Evolutionary conservation across 2,113 vertebrate species (phyloP).

Genomic region (Grallaria varia): DNA sequence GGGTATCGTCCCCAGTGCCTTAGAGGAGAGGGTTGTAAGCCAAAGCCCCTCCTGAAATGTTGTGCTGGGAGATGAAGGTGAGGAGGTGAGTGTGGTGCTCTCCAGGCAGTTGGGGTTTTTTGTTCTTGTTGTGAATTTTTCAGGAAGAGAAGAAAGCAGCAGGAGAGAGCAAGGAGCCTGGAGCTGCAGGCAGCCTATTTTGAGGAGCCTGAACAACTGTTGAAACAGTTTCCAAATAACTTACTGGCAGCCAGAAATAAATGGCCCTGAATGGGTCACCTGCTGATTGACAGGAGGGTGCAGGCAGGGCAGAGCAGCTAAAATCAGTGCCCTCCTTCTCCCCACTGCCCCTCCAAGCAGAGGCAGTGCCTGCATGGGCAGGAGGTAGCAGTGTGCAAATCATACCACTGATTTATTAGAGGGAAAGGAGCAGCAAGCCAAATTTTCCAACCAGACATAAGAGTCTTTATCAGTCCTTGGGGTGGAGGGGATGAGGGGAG

Average conservation of each 20-base stretch:
- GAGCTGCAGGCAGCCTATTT: slow-evolving; percentile 52
- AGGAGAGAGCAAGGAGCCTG: slow-evolving; percentile 26
- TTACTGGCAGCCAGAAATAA: slow-evolving; percentile 67
- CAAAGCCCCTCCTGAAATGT: not conserved
- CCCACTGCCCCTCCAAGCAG: not conserved
- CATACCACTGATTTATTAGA: not conserved
- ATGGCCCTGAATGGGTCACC: slow-evolving; percentile 64
- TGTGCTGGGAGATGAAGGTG: not conserved
- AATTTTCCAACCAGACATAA: not conserved
- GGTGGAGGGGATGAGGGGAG: not conserved
- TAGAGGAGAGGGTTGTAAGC: not conserved
- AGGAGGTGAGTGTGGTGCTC: not conserved
- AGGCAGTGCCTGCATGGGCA: not conserved
- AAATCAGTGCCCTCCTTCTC: slow-evolving; percentile 3
- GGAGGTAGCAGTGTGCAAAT: not conserved
- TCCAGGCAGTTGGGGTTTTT: not conserved
- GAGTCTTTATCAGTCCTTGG: not conserved
- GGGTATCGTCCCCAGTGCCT: not conserved
- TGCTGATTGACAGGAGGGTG: slow-evolving; percentile 52
- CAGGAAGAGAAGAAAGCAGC: slow-evolving; percentile 19
- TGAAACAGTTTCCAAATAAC: slow-evolving; percentile 58
- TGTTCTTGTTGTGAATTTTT: not conserved
- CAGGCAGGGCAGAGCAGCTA: slow-evolving; percentile 28
- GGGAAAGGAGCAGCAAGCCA: not conserved
- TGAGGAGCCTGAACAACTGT: slow-evolving; percentile 67